A percentile compares a stretch with the other conserved stretches of the same genome.
phyloP scores from a whole-genome alignment of 2,888 invertebrate species.

The Temnothorax unifasciatus region DNA sequence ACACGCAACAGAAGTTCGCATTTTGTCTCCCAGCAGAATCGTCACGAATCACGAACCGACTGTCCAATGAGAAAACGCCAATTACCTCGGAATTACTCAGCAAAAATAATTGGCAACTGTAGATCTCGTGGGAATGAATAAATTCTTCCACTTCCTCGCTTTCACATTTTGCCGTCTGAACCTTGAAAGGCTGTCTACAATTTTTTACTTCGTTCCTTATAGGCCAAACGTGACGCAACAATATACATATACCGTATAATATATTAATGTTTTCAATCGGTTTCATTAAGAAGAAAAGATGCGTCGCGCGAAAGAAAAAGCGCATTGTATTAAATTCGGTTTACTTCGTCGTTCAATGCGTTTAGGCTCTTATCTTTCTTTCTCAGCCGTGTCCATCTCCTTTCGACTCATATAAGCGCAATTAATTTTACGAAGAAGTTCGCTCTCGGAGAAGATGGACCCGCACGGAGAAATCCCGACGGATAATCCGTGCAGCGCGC shows the following conservation, averaged over 20 bases:
- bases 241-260: neutral
- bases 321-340: neutral
- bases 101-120: constrained; percentile 69
- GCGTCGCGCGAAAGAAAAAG: neutral
- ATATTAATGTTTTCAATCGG: neutral
- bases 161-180: neutral
- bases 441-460: constrained; percentile 58
- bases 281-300: neutral
- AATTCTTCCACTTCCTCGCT: constrained; percentile 21
- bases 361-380: neutral
- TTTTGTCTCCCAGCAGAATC: constrained; percentile 26
- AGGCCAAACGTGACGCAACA: neutral
- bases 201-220: neutral
- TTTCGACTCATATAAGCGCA: constrained; percentile 63
- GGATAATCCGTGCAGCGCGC: constrained; percentile 79
- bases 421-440: constrained; percentile 74
- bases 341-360: constrained; percentile 9
- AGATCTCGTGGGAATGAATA: constrained; percentile 46
- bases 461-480: constrained; percentile 67
- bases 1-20: constrained; percentile 25
- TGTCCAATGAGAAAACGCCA: constrained; percentile 47
- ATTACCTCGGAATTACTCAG: constrained; percentile 66
- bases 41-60: constrained; percentile 32
- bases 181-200: neutral
- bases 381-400: constrained; percentile 6